Evolutionary conservation across 2,113 vertebrate species (phyloP), one percentile per base, ranked within the genome.

Genomic region (Rhagologus leucostigma): DNA sequence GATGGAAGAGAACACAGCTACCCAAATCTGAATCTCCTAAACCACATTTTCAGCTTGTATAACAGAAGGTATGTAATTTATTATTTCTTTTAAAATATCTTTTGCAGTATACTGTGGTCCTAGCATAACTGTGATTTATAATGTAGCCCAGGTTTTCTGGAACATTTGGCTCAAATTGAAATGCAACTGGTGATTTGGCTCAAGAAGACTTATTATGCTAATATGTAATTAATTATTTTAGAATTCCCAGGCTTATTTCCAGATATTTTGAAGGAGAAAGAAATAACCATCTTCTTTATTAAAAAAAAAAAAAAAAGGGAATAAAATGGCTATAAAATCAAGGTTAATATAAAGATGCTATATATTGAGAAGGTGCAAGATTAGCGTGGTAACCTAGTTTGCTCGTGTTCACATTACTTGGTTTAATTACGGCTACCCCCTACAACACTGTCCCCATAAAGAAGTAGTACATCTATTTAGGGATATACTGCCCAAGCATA

Each of bases 281-380:
- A 87, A 79, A 18, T 1, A 59, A 42, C 1, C 3, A 39, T 9
- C 9, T 70, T 78, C 6, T 14, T 59, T 47, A 67, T 11, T 11
- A 1, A 35, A 75, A 10, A 5, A 10, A 30, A 26, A 17, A 16
- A 5, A 3, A 5, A 33, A 27, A 12, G 10, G 15, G 3, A 15
- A 15, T 19, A 18, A 6, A 7, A 16, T 11, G 1, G 0, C 3
- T 74, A 13, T 27, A 62, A 57, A 63, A 27, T 59, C 22, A 49
- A 56, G 26, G 10, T 55, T 69, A 44, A 42, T 59, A 29, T 71
- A 84, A 46, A 32, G 21, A 32, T 33, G 5, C 3, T 23, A 5
- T 32, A 19, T 30, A 6, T 24, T 47, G 22, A 67, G 77, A 90
- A 57, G 24, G 7, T 44, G 14, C 10, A 69, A 62, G 19, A 32